Conservation (phyloP, 1,140 invertebrate genomes). For the Maconellicoccus hirsutus region DNA sequence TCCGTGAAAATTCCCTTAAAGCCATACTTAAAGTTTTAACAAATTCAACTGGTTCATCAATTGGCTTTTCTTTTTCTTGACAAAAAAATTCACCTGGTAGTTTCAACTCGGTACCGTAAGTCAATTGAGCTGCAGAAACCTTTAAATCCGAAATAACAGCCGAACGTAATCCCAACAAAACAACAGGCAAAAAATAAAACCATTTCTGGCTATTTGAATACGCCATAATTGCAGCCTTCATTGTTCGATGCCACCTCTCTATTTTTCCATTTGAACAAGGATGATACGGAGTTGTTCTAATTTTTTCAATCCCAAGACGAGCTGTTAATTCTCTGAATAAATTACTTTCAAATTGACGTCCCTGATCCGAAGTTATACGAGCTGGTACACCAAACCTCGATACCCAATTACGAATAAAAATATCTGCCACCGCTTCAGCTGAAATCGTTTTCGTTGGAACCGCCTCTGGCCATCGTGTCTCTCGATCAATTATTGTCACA, state of each 20-base stretch:
- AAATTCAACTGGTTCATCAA: slow-evolving; percentile 29
- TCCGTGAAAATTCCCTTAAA: too few relatives aligned
- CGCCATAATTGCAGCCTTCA: slow-evolving; percentile 35
- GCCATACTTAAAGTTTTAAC: too few relatives aligned
- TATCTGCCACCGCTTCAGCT: slow-evolving; percentile 32
- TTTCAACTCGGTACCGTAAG: neutral
- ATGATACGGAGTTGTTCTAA: slow-evolving; percentile 34
- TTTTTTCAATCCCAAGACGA: neutral
- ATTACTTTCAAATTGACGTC: slow-evolving; percentile 33
- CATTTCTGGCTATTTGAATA: slow-evolving; percentile 27
- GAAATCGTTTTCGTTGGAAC: slow-evolving; percentile 28
- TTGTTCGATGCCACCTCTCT: slow-evolving; percentile 32
- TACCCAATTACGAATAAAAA: slow-evolving; percentile 29
- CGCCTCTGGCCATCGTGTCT: slow-evolving; percentile 34
- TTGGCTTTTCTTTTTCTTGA: slow-evolving; percentile 23
- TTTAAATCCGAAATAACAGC: slow-evolving; percentile 26
- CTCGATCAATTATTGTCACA: slow-evolving; percentile 33
- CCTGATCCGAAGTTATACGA: slow-evolving; percentile 32
- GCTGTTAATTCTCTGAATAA: neutral
- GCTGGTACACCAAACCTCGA: slow-evolving; percentile 32
- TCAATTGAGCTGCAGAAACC: slow-evolving; percentile 31
- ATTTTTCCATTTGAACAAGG: slow-evolving; percentile 33
- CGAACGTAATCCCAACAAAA: slow-evolving; percentile 29
- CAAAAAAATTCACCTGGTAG: neutral
- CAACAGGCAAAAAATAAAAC: slow-evolving; percentile 27